These are phyloP conservation scores for Chloroclysta siterata DNA, from an alignment of 2,888 invertebrate species.

Conservation along the genomic window DNA sequence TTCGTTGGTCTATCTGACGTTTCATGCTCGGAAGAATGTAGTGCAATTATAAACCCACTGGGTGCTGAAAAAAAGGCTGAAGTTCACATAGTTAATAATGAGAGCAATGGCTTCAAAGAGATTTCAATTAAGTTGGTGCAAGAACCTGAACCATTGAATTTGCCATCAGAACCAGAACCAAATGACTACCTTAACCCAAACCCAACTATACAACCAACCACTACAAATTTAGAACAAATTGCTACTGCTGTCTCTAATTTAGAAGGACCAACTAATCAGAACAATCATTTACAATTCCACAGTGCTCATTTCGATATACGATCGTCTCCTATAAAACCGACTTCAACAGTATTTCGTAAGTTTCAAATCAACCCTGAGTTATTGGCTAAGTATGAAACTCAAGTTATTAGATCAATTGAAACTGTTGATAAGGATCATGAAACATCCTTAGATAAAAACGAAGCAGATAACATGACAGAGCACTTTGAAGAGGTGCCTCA, in stretches of 20 bases:
- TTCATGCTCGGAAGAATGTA: slow-evolving; percentile 33
- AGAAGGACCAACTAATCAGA: slow-evolving; percentile 47
- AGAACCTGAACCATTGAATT: slow-evolving; percentile 15
- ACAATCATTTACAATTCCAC: slow-evolving; percentile 65
- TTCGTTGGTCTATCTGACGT: slow-evolving; percentile 33
- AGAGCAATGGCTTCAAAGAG: slow-evolving; percentile 30
- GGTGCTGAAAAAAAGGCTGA: slow-evolving; percentile 42
- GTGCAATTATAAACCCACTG: slow-evolving; percentile 36
- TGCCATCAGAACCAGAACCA: slow-evolving; percentile 27
- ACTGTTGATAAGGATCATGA: slow-evolving; percentile 48
- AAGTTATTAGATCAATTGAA: slow-evolving; percentile 65
- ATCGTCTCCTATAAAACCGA: slow-evolving; percentile 77
- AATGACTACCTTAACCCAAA: slow-evolving; percentile 24
- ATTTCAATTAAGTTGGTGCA: slow-evolving; percentile 12
- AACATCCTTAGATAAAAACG: slow-evolving; percentile 26
- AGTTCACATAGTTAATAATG: slow-evolving; percentile 31
- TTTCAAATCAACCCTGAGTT: slow-evolving; percentile 75
- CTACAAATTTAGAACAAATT: slow-evolving; percentile 27
- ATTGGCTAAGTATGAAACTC: slow-evolving; percentile 67
- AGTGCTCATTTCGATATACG: slow-evolving; percentile 78
- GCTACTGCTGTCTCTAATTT: slow-evolving; percentile 29
- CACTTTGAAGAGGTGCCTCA: slow-evolving; percentile 13
- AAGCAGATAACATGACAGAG: slow-evolving; percentile 19
- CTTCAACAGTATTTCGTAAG: slow-evolving; percentile 71
- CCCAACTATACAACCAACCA: slow-evolving; percentile 14